These are phyloP conservation scores for Dicentrarchus labrax DNA, from an alignment of 2,113 vertebrate genomes.

Conservation along the genomic window DNA sequence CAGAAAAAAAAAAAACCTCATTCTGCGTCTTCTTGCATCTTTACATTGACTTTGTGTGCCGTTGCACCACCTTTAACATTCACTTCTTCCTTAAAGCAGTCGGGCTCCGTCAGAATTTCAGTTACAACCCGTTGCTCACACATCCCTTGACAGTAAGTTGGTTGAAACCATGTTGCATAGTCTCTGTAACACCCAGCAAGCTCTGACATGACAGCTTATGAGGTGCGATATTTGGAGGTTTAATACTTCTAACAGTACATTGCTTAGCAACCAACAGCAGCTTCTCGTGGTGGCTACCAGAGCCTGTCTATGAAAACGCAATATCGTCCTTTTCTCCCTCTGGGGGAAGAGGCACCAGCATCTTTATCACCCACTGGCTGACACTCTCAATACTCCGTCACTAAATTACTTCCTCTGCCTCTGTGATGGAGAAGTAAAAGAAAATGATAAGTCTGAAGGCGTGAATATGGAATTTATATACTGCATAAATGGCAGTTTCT, in stretches of 20 bases:
- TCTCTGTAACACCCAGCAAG: conserved; percentile 11
- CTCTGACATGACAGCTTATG: conserved; percentile 46
- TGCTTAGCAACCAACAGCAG: conserved; percentile 57
- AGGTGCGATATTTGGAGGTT: conserved; percentile 38
- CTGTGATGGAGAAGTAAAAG: conserved; percentile 76
- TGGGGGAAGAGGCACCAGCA: conserved; percentile 11
- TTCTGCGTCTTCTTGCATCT: no score
- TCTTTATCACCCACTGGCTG: conserved; percentile 73
- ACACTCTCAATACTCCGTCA: conserved; percentile 67
- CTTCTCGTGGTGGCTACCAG: conserved; percentile 21
- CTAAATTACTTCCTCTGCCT: conserved; percentile 76
- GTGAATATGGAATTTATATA: conserved; percentile 74
- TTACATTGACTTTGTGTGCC: not conserved
- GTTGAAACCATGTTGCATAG: conserved; percentile 2
- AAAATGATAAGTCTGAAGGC: conserved; percentile 75
- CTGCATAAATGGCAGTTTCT: conserved; percentile 70
- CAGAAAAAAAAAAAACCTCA: no score
- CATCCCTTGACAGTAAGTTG: conserved; percentile 12
- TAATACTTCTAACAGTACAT: conserved; percentile 48
- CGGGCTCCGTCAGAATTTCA: not conserved
- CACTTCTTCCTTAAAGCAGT: not conserved
- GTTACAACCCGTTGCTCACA: conserved; percentile 5
- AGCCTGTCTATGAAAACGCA: conserved; percentile 57
- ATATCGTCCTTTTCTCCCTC: conserved; percentile 40
- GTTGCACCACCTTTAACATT: not conserved